Base-by-base conservation (phyloP, 2,797 vertebrate genomes). In the Typhlichthys eigenmanni region DNA sequence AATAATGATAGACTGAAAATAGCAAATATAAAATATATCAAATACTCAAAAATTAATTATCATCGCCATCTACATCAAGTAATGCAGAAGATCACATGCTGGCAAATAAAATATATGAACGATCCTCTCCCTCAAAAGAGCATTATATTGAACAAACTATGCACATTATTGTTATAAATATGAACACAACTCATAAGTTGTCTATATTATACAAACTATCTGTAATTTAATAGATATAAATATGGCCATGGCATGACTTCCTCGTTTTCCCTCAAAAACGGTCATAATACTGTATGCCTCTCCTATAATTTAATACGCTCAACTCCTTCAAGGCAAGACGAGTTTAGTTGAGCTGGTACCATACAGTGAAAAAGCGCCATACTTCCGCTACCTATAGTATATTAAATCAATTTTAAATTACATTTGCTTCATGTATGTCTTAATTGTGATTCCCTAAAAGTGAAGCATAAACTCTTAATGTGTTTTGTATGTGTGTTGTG, bases 371-470 rank as follows among this genome's bases (percentile, higher is more conserved):
- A 47, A 47, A 47, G 13, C 8, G 13, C 46, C 13, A 10, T 48
- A 48, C n/a, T 13, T 12, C 3, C 47, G 6, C 47, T 4, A 4
- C 32, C 43, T 34, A 46, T 68, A 60, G 49, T 50, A 49, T 45
- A 1, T 47, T 38, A 71, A 58, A 43, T 51, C 47, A 58, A 59
- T 53, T 78, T 83, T 61, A 47, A 38, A 60, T 82, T 71, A 61
- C 64, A 75, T 69, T 29, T 63, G 74, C 76, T 76, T 68, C 64
- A 48, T 74, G 72, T 78, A 76, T 83, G 75, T 71, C 80, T 76
- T 69, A 69, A 5, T 60, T 73, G 76, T 0, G 3, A 65, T 54
- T 82, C 79, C 47, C 70, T 72, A 69, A 82, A 70, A 80, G 71
- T 62, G 0, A 34, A 80, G 55, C 69, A 69, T 74, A 72, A 83